phyloP scores from a whole-genome alignment of 2,888 invertebrate species.

The Cataglyphis cursor region DNA sequence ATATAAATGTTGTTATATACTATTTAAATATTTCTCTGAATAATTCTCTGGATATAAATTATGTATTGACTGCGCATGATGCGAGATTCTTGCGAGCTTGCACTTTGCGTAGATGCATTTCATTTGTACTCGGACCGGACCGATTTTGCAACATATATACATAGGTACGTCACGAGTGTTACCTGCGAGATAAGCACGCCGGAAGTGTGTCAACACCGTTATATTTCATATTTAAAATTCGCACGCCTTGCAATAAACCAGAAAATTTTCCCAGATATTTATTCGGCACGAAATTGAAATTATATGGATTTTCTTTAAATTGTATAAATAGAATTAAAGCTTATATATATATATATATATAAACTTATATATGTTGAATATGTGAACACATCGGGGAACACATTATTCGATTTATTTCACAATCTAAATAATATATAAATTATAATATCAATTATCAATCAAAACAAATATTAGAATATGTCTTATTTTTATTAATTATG shows the following conservation, averaged over 20 bases:
- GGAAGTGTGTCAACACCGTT: conserved; percentile 65
- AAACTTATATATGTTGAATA: neutral
- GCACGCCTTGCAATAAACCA: conserved; percentile 2
- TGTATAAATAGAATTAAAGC: neutral
- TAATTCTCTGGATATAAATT: neutral
- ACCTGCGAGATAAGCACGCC: conserved; percentile 63
- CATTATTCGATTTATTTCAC: neutral
- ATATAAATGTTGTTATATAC: neutral
- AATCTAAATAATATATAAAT: neutral
- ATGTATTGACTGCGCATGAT: neutral
- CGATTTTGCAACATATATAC: conserved; percentile 24
- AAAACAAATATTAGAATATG: neutral
- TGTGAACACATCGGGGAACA: neutral
- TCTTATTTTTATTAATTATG: neutral
- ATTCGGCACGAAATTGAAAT: neutral
- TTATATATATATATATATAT: neutral
- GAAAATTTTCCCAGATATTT: conserved; percentile 7
- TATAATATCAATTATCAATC: neutral
- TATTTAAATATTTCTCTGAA: neutral
- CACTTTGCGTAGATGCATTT: conserved; percentile 1
- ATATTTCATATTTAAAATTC: conserved; percentile 43
- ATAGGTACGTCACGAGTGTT: conserved; percentile 22
- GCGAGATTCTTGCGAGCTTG: neutral
- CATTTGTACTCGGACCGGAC: neutral
- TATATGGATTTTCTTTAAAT: neutral